Conservation (phyloP, 2,888 invertebrate species). For the Tetrapedia diversipes region DNA sequence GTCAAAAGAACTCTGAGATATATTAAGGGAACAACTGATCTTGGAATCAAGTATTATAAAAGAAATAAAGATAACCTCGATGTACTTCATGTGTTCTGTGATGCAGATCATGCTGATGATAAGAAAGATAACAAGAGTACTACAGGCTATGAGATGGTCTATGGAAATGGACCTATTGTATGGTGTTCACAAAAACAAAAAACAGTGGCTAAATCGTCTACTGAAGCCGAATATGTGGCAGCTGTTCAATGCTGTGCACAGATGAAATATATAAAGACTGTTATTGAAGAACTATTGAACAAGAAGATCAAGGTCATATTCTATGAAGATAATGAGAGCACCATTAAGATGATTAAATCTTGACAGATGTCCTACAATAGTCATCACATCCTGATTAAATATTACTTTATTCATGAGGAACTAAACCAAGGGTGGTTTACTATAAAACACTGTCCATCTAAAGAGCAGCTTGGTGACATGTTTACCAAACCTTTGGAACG, state of each 20-base stretch:
- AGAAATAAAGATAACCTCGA: background rate
- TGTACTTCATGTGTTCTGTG: background rate
- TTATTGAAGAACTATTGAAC: background rate
- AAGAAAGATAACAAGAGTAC: background rate
- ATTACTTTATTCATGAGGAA: background rate
- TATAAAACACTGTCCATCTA: background rate
- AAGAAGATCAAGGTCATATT: background rate
- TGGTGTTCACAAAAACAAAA: background rate
- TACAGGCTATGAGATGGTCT: background rate
- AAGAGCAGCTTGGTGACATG: background rate
- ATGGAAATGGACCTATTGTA: background rate
- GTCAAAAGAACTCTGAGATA: background rate
- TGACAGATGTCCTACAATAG: background rate
- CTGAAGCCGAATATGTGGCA: background rate
- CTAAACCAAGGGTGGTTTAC: background rate
- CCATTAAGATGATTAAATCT: background rate
- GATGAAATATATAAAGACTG: background rate
- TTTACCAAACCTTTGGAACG: background rate
- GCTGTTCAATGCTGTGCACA: background rate
- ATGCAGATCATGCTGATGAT: background rate
- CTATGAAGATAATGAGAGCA: background rate
- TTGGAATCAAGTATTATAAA: background rate
- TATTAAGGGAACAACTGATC: background rate
- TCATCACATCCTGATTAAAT: background rate
- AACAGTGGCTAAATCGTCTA: background rate